Conservation (phyloP, 2,797 vertebrate genomes). For the Lateolabrax maculatus region DNA sequence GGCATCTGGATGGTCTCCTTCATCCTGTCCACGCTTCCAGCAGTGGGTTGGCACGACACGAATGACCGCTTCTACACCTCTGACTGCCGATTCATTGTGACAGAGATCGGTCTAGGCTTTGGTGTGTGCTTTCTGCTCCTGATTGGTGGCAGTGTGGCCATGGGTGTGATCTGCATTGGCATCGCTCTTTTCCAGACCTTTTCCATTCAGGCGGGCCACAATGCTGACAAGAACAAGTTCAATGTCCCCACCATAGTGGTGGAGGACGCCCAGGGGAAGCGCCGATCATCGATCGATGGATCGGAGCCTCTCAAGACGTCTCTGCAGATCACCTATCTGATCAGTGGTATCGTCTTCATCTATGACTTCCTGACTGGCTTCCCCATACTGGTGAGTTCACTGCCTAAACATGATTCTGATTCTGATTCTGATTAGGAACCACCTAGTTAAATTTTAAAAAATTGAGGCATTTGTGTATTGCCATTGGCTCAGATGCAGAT, state of each 20-base stretch:
- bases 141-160: slow-evolving; percentile 91
- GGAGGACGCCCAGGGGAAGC: slow-evolving; percentile 94
- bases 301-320: slow-evolving; percentile 93
- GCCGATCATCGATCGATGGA: slow-evolving; percentile 94
- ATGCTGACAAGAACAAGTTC: slow-evolving; percentile 88
- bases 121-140: slow-evolving; percentile 95
- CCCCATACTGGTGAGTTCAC: slow-evolving; percentile 91
- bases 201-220: slow-evolving; percentile 87
- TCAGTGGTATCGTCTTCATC: slow-evolving; percentile 93
- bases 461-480: background rate
- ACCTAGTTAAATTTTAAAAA: background rate
- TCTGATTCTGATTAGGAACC: background rate
- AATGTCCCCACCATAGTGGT: slow-evolving; percentile 95
- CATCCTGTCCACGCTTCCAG: slow-evolving; percentile 93
- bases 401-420: background rate
- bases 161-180: slow-evolving; percentile 92
- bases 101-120: slow-evolving; percentile 95
- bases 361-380: slow-evolving; percentile 95
- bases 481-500: background rate
- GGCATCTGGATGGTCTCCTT: slow-evolving; percentile 98
- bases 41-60: slow-evolving; percentile 96
- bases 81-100: slow-evolving; percentile 95
- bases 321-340: slow-evolving; percentile 94
- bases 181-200: slow-evolving; percentile 95
- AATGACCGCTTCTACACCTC: slow-evolving; percentile 91